Base-by-base conservation (phyloP, 2,113 vertebrate genomes). In the Manacus vitellinus region DNA sequence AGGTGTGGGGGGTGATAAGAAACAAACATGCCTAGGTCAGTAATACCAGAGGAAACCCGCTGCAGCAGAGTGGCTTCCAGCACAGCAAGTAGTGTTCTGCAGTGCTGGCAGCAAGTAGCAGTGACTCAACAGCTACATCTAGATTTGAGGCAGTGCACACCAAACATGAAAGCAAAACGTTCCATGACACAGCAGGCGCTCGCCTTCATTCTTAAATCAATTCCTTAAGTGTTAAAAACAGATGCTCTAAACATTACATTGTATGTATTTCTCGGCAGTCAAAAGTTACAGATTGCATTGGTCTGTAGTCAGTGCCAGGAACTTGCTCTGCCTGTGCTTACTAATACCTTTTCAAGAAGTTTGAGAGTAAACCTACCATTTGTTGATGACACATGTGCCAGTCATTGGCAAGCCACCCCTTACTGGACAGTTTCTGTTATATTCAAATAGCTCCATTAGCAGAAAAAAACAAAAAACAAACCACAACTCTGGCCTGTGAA, bases 81-180 rank as follows among this genome's bases (percentile, higher is more conserved):
- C 28, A 31, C 93, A 95, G 90, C 66, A 84, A 74, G 20, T 76
- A 58, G 52, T 63, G 27, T 80, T 91, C 94, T 97, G 94, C 94
- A 92, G 83, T 67, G 75, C 89, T 95, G 94, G 94, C 96, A 77
- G 79, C 61, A 84, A 93, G 72, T 14, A 79, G 41, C 85, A 67
- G 61, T 97, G 95, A 97, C 92, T 97, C 96, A 96, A 92, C 86
- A 92, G 12, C 91, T 76, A 73, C 13, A 11, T 82, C 80, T 88
- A 70, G 24, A 37, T 88, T 90, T 83, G 59, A 97, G 75, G 62
- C 51, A 84, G 55, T 18, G 47, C 80, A 43, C 12, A 13, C 39
- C 75, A 73, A 88, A 66, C 23, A 52, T 35, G 22, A 44, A 82
- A 66, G 21, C 35, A 65, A 63, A 95, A 87, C 75, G 77, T 92